A percentile compares a stretch with the other conserved stretches of the same genome.
Evolutionary conservation across 2,113 vertebrate species (phyloP).

Genomic region (Oryzias woworae): DNA sequence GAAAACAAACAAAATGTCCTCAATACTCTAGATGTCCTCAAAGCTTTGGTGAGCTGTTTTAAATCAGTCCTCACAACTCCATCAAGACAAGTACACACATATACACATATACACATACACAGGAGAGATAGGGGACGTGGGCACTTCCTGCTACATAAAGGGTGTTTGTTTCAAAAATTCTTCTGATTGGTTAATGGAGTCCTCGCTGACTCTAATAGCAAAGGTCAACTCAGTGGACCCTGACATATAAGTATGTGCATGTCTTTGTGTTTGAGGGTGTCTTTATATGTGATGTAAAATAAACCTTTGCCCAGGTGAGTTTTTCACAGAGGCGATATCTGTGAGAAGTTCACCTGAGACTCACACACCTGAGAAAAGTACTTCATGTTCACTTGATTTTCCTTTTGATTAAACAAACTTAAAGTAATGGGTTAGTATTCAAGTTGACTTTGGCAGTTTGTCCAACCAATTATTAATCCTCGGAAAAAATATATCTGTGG

Average conservation of each 20-base stretch:
- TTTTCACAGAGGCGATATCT: slow-evolving; percentile 51
- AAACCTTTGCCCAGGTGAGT: slow-evolving; percentile 20
- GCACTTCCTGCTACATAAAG: slow-evolving; percentile 41
- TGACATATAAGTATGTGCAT: slow-evolving; percentile 11
- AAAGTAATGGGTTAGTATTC: no score
- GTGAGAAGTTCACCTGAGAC: slow-evolving; percentile 65
- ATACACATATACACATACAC: background rate
- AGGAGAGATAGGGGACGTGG: background rate
- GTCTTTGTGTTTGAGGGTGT: slow-evolving; percentile 5
- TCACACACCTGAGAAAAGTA: background rate
- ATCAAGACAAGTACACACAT: background rate
- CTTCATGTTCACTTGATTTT: background rate
- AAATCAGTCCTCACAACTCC: no score
- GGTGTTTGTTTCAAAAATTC: slow-evolving; percentile 24
- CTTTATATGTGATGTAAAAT: slow-evolving; percentile 16
- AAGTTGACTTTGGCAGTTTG: no score
- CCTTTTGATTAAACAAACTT: no score
- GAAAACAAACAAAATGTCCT: no score
- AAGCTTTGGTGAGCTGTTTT: no score
- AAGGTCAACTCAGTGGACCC: slow-evolving; percentile 19
- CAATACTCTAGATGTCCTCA: no score
- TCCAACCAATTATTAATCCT: no score
- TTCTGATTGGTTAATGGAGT: slow-evolving; percentile 41
- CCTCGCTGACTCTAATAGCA: slow-evolving; percentile 12
- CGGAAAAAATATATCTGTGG: no score